These are phyloP conservation scores for Luehdorfia chinensis DNA, from an alignment of 1,140 invertebrate genomes.

Conservation along the genomic window DNA sequence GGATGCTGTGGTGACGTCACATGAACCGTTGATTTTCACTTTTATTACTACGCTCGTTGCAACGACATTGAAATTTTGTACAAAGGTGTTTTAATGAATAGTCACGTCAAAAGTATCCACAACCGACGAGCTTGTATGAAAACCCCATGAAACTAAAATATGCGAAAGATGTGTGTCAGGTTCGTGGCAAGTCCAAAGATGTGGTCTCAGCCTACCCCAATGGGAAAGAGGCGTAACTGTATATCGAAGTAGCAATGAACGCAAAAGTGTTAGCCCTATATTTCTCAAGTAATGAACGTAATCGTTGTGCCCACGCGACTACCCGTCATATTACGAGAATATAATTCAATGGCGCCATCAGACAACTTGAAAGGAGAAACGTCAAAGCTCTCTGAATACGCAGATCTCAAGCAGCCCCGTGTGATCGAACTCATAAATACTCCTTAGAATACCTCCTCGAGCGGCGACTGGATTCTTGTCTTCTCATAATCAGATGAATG, in stretches of 20 bases:
- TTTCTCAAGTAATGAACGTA: constrained; percentile 5
- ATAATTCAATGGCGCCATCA: constrained; percentile 29
- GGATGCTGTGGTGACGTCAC: constrained; percentile 42
- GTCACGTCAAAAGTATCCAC: no score
- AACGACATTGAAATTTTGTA: constrained; percentile 23
- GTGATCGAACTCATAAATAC: constrained; percentile 33
- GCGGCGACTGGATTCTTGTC: no score
- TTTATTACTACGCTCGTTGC: constrained; percentile 48
- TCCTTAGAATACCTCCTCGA: constrained; percentile 15
- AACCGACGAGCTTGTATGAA: no score
- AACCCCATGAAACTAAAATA: no score
- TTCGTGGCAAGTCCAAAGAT: no score
- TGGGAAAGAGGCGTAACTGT: no score
- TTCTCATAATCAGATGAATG: constrained; percentile 13
- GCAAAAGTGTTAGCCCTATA: constrained; percentile 4
- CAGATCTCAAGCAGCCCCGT: constrained; percentile 13
- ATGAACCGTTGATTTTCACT: constrained; percentile 64
- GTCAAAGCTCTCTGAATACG: constrained; percentile 23
- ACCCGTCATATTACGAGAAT: constrained; percentile 28
- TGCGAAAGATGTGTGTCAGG: no score
- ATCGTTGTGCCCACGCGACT: constrained; percentile 7
- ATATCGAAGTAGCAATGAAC: constrained; percentile 7
- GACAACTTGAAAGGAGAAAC: constrained; percentile 16
- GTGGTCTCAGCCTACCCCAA: no score
- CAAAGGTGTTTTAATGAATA: no score